phyloP scores from a whole-genome alignment of 37 sponge, comb jelly and placozoan species.

The Diacarnus erythraeanus region DNA sequence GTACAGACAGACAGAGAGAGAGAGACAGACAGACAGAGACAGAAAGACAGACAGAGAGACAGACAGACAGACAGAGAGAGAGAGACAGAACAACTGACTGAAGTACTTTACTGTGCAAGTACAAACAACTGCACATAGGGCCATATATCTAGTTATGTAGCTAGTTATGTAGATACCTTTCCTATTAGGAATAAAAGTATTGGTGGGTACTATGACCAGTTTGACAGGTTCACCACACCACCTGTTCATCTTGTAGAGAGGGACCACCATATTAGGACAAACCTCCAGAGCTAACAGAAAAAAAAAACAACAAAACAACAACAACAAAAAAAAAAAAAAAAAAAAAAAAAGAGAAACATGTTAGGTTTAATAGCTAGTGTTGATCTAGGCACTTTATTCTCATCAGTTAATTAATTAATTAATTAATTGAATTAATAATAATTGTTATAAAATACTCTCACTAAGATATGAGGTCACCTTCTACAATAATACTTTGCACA shows the following conservation, averaged over 20 bases:
- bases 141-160: no score
- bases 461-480: no score
- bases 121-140: no score
- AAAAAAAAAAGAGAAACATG: no score
- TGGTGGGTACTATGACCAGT: constrained; percentile 65
- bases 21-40: constrained; percentile 20
- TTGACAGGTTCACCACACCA: constrained; percentile 92
- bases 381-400: no score
- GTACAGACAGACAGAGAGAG: constrained; percentile 16
- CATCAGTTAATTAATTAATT: no score
- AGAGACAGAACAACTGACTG: constrained; percentile 4
- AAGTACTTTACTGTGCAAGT: no score
- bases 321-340: background rate
- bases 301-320: background rate
- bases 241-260: constrained; percentile 28
- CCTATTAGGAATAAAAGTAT: constrained; percentile 61
- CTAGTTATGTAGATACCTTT: no score
- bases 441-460: no score
- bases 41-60: constrained; percentile 17
- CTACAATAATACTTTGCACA: no score
- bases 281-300: constrained; percentile 63
- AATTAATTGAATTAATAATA: no score
- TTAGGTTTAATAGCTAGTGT: no score
- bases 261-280: constrained; percentile 21
- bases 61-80: constrained; percentile 20